Evolutionary conservation across 64 coral and sea anemone species (phyloP).

Genomic region (Porites australiensis): DNA sequence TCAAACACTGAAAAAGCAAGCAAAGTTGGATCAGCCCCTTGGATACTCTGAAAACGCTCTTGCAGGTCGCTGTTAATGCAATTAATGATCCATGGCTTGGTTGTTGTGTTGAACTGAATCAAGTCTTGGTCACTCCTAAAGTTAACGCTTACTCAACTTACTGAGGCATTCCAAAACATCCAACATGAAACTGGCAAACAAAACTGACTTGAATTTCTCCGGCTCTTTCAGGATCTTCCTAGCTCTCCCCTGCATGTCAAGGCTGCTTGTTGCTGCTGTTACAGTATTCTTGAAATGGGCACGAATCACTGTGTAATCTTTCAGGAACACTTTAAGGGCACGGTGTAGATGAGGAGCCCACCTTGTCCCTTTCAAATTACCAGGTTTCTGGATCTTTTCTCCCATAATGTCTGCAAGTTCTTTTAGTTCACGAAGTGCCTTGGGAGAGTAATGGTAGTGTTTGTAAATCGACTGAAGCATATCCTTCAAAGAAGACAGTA

Average conservation of each 20-base stretch:
- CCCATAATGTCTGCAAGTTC: slow-evolving; percentile 72
- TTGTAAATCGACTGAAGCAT: background rate
- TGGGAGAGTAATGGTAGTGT: background rate
- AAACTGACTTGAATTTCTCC: slow-evolving; percentile 49
- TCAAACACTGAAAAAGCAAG: slow-evolving; percentile 33
- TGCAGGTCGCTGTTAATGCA: too few relatives aligned
- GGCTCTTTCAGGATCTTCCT: slow-evolving; percentile 38
- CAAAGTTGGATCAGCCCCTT: slow-evolving; percentile 46
- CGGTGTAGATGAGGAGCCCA: slow-evolving; percentile 44
- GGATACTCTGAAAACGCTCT: too few relatives aligned
- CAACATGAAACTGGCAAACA: slow-evolving; percentile 53
- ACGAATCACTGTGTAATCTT: slow-evolving; percentile 47
- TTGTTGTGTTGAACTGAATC: slow-evolving; percentile 54
- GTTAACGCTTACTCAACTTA: slow-evolving; percentile 62
- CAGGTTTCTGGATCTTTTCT: slow-evolving; percentile 59
- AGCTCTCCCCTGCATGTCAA: slow-evolving; percentile 39
- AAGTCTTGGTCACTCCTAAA: slow-evolving; percentile 59
- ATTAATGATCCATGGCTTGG: slow-evolving; percentile 32
- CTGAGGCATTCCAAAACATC: slow-evolving; percentile 55
- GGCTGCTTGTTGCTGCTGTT: slow-evolving; percentile 14
- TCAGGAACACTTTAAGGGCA: slow-evolving; percentile 53
- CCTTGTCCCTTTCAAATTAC: slow-evolving; percentile 59
- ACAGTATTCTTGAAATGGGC: slow-evolving; percentile 53
- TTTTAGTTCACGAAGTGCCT: slow-evolving; percentile 37
- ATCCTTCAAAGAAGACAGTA: background rate